Percentiles rank a stretch among this genome's conserved stretches.
Conservation (phyloP, 2,888 invertebrate genomes). For the Stenodema calcarata region DNA sequence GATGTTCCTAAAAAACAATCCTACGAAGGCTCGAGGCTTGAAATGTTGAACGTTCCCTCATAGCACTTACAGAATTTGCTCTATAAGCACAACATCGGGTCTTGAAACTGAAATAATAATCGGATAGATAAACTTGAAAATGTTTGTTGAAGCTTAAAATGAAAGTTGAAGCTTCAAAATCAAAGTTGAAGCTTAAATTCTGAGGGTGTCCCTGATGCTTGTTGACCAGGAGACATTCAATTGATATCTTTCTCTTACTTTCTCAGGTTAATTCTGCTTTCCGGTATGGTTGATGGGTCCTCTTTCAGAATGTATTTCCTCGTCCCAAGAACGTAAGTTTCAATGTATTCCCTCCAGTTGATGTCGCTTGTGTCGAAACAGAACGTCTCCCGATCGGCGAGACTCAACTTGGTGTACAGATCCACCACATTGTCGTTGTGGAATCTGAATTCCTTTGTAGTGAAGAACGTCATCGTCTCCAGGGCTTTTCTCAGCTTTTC, state of each 20-base stretch:
- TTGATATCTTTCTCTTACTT: constrained; percentile 59
- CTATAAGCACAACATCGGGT: no score
- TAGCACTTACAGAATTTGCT: no score
- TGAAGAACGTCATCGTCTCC: constrained; percentile 66
- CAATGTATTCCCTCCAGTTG: constrained; percentile 65
- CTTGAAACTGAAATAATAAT: no score
- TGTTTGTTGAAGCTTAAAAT: no score
- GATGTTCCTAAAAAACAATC: no score
- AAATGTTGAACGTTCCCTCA: no score
- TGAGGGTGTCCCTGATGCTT: no score
- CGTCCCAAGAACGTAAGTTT: constrained; percentile 65
- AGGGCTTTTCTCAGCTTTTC: constrained; percentile 64
- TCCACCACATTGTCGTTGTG: constrained; percentile 61
- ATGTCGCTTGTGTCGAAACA: constrained; percentile 64
- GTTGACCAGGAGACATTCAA: no score
- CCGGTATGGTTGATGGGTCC: constrained; percentile 62
- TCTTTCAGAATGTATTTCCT: constrained; percentile 66
- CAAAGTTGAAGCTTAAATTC: no score
- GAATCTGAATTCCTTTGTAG: constrained; percentile 65
- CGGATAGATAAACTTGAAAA: no score
- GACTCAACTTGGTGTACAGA: constrained; percentile 60
- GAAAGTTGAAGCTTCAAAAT: no score
- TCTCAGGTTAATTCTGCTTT: constrained; percentile 61
- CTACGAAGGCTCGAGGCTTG: no score
- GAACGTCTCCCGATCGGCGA: constrained; percentile 62